A percentile compares a stretch with the other conserved stretches of the same genome.
Evolutionary conservation across 2,888 invertebrate species (phyloP).

Genomic region (Lissonota sp.): DNA sequence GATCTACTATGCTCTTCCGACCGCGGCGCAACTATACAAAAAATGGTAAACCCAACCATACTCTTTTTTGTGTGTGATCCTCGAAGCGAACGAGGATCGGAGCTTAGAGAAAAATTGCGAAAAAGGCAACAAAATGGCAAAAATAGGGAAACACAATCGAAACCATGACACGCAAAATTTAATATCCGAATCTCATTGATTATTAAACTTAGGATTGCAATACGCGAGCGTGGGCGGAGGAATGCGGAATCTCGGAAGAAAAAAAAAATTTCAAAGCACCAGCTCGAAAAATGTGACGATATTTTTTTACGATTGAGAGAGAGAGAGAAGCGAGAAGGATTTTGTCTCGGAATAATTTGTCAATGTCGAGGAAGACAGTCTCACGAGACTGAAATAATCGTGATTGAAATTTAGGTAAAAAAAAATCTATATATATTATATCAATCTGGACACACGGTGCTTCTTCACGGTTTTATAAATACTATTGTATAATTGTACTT

Average conservation of each 20-base stretch:
- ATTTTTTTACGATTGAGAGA: constrained; percentile 57
- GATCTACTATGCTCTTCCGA: too few relatives aligned
- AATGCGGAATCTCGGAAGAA: not conserved
- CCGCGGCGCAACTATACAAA: too few relatives aligned
- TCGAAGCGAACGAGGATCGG: not conserved
- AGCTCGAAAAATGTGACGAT: constrained; percentile 29
- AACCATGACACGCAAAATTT: too few relatives aligned
- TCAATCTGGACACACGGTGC: constrained; percentile 68
- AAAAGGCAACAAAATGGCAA: too few relatives aligned
- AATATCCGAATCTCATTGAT: too few relatives aligned
- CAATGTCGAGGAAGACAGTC: constrained; percentile 18
- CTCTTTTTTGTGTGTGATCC: too few relatives aligned
- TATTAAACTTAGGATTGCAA: too few relatives aligned
- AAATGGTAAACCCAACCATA: too few relatives aligned
- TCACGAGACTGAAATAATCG: constrained; percentile 14
- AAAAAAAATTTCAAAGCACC: not conserved
- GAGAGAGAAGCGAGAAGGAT: constrained; percentile 40
- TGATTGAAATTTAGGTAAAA: constrained; percentile 36
- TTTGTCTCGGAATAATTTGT: constrained; percentile 21
- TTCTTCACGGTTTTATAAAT: constrained; percentile 76
- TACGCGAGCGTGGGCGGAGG: not conserved
- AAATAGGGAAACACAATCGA: too few relatives aligned
- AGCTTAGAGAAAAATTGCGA: too few relatives aligned
- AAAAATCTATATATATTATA: too few relatives aligned
- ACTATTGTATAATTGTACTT: constrained; percentile 43